Conservation (phyloP, 2,113 vertebrate genomes). For the Hemicordylus capensis region DNA sequence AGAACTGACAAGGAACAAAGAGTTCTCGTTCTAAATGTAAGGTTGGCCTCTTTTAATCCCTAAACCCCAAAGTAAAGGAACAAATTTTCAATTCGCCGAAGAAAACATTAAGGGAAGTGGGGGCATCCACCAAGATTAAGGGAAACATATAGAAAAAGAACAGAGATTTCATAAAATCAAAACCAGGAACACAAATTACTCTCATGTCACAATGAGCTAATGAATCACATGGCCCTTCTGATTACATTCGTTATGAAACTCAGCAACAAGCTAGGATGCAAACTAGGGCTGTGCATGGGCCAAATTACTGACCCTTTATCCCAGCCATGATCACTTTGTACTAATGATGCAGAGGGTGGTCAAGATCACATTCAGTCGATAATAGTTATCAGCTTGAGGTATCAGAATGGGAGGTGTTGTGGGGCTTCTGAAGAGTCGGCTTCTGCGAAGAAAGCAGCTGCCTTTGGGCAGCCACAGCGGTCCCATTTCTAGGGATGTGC, state of each 20-base stretch:
- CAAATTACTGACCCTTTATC: no score
- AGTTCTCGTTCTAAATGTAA: background rate
- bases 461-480: no score
- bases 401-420: no score
- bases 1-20: background rate
- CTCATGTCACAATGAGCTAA: slow-evolving; percentile 20
- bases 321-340: no score
- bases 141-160: slow-evolving; percentile 38
- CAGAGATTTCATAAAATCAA: slow-evolving; percentile 27
- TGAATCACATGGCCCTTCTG: background rate
- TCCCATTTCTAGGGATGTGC: no score
- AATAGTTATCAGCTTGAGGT: no score
- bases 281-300: slow-evolving; percentile 10
- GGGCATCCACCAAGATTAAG: slow-evolving; percentile 10
- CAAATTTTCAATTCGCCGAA: slow-evolving; percentile 14
- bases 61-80: background rate
- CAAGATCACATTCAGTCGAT: no score
- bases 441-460: no score
- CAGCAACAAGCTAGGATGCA: background rate
- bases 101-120: background rate
- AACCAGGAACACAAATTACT: slow-evolving; percentile 21
- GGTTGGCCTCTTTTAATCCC: background rate
- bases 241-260: slow-evolving; percentile 25
- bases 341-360: no score
- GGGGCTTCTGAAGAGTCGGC: no score